Evolutionary conservation across 1,140 invertebrate species (phyloP).

Genomic region (Cepaea nemoralis): DNA sequence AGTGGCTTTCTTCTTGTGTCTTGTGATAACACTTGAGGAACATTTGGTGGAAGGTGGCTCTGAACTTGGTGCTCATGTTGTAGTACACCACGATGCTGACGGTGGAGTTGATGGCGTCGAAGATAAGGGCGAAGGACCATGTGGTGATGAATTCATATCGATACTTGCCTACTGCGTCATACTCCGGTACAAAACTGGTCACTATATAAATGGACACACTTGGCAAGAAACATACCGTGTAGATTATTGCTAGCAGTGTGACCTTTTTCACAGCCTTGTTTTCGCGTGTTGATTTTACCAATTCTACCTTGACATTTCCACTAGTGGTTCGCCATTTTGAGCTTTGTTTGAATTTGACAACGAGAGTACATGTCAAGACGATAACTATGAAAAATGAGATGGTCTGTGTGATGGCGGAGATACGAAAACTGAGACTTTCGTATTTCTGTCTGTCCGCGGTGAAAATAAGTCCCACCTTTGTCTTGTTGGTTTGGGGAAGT

Average conservation of each 20-base stretch:
- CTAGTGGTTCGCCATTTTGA: neutral
- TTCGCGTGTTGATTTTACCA: neutral
- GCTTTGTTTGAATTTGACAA: neutral
- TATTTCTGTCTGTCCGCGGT: neutral
- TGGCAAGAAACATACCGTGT: neutral
- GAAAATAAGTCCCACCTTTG: neutral
- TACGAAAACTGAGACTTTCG: neutral
- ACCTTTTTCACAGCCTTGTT: slow-evolving; percentile 28
- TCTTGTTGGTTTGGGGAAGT: neutral
- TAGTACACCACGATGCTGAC: slow-evolving; percentile 25
- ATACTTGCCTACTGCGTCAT: neutral
- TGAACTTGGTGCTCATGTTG: slow-evolving; percentile 8
- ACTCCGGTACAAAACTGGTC: neutral
- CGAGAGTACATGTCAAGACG: neutral
- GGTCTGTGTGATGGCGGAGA: neutral
- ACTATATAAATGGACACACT: neutral
- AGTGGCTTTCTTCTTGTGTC: too few relatives aligned
- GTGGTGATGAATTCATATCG: neutral
- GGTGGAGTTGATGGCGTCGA: slow-evolving; percentile 5
- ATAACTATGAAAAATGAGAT: neutral
- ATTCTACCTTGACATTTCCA: neutral
- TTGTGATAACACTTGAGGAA: too few relatives aligned
- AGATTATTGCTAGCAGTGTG: slow-evolving; percentile 1
- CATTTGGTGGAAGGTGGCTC: neutral
- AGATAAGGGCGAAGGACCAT: neutral